A percentile compares a stretch with the other conserved stretches of the same genome.
Conservation (phyloP, 2,888 invertebrate species). For the Ceriagrion tenellum region DNA sequence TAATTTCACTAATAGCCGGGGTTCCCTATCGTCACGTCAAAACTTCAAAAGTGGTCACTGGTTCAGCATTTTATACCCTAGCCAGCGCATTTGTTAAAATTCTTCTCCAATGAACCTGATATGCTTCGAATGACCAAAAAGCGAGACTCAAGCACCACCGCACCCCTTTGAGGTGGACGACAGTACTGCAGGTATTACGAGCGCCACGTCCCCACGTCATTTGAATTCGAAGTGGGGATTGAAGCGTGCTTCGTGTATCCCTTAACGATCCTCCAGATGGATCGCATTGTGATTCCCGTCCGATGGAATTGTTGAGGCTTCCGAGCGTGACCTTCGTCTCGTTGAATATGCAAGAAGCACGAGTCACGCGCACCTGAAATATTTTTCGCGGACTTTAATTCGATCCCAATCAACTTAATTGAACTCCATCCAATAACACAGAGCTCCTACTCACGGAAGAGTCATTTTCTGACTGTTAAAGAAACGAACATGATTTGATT, state of each 20-base stretch:
- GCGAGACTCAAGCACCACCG: neutral
- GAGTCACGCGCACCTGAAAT: conserved; percentile 8
- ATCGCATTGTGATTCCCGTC: neutral
- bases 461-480: too few species aligned
- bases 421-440: neutral
- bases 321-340: neutral
- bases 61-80: neutral
- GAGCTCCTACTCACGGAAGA: neutral
- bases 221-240: neutral
- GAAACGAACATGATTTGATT: too few species aligned
- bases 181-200: neutral
- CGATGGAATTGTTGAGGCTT: neutral
- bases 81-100: neutral
- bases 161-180: neutral
- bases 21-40: neutral
- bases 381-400: neutral
- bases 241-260: neutral
- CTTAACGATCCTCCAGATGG: neutral
- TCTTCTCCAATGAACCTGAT: neutral
- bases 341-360: neutral
- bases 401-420: neutral
- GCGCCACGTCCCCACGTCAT: neutral
- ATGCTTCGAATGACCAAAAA: neutral
- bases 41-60: neutral
- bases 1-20: too few species aligned